phyloP scores from a whole-genome alignment of 2,113 vertebrate species.

The Fulica atra region DNA sequence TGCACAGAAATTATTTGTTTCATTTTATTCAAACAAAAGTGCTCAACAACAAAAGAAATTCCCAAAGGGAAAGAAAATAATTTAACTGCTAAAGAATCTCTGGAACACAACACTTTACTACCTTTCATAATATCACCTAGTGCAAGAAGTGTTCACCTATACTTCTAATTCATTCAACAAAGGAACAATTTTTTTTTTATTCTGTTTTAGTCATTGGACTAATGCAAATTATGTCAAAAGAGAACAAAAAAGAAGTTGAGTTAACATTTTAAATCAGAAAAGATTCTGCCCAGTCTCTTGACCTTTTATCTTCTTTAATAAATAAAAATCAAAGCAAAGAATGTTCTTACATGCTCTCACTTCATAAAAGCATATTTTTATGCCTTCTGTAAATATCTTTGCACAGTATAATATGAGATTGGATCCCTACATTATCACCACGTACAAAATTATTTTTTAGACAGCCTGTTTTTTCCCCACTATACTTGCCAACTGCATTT shows the following conservation, averaged over 20 bases:
- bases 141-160: background rate
- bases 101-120: background rate
- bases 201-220: background rate
- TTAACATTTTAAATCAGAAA: background rate
- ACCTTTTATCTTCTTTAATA: background rate
- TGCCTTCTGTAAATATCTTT: background rate
- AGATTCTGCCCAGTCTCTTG: background rate
- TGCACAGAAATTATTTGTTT: background rate
- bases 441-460: background rate
- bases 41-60: background rate
- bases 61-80: background rate
- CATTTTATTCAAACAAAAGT: background rate
- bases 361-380: background rate
- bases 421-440: background rate
- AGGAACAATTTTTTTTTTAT: background rate
- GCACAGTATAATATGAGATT: background rate
- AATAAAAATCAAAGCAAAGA: background rate
- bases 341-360: background rate
- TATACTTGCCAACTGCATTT: background rate
- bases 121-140: background rate
- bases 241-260: background rate
- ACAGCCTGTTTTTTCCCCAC: background rate
- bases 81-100: background rate
- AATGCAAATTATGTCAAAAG: background rate
- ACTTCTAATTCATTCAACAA: background rate